Conservation (phyloP, 2,113 vertebrate genomes). For the Periophthalmus modestus region DNA sequence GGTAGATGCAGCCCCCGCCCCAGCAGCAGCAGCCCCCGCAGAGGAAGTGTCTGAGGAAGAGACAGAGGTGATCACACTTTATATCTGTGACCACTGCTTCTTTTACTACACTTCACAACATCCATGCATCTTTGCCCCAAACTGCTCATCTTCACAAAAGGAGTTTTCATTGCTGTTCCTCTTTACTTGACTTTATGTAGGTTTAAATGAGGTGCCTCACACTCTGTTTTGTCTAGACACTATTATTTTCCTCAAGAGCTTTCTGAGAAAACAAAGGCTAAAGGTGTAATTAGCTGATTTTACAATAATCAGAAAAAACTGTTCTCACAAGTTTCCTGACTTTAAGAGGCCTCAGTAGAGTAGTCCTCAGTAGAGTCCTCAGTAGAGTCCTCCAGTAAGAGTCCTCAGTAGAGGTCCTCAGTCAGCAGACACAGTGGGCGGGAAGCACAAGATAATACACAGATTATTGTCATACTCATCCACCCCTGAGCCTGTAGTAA, state of each 20-base stretch:
- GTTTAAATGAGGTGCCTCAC: slow-evolving; percentile 2
- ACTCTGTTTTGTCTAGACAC: neutral
- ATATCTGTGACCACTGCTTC: neutral
- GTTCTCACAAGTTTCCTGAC: neutral
- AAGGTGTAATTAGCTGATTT: neutral
- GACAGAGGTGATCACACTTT: slow-evolving; percentile 46
- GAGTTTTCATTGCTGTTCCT: neutral
- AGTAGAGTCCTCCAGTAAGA: too few relatives aligned
- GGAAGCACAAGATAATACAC: neutral
- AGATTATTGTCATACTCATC: neutral
- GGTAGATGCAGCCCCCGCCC: slow-evolving; percentile 35
- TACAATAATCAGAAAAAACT: neutral
- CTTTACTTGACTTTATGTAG: neutral
- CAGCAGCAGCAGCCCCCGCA: slow-evolving; percentile 22
- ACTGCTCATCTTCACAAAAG: too few relatives aligned
- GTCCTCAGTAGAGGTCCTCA: too few relatives aligned
- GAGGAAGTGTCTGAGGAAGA: slow-evolving; percentile 70
- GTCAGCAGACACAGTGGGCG: slow-evolving; percentile 1
- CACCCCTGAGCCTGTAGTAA: neutral
- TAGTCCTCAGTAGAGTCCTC: neutral
- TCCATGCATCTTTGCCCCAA: neutral
- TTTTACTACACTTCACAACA: neutral
- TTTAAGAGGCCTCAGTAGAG: neutral
- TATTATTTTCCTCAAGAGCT: neutral
- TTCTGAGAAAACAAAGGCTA: neutral